Conservation (phyloP, 2,797 vertebrate genomes). For the Labeo calbasu region DNA sequence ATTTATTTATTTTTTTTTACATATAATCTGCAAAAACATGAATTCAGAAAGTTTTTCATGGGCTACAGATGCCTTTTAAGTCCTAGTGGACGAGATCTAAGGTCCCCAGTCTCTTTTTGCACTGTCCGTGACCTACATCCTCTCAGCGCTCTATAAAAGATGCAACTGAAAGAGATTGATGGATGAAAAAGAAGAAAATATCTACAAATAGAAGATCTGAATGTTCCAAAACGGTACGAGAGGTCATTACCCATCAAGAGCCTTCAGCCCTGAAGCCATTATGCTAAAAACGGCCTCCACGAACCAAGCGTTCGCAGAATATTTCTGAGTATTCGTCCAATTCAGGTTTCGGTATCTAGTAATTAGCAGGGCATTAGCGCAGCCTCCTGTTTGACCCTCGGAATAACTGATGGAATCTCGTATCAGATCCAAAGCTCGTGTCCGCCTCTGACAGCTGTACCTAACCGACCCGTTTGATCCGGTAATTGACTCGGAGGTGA, state of each 20-base stretch:
- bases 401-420: conserved; percentile 30
- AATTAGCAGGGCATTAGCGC: conserved; percentile 24
- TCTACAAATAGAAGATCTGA: conserved; percentile 1
- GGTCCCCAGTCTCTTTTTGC: background rate
- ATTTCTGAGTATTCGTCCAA: background rate
- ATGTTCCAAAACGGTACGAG: background rate
- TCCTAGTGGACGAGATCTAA: background rate
- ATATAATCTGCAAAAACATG: background rate
- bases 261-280: background rate
- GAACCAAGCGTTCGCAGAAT: background rate
- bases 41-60: background rate
- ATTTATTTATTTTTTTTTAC: background rate
- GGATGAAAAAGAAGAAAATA: background rate
- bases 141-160: background rate
- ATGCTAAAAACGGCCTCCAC: background rate
- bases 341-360: background rate
- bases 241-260: background rate
- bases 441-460: conserved; percentile 18
- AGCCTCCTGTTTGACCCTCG: conserved; percentile 12
- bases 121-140: background rate
- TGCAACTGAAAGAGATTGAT: background rate
- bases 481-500: conserved; percentile 46
- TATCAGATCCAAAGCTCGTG: background rate
- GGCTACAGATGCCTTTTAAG: background rate
- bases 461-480: conserved; percentile 35